A percentile compares a stretch with the other conserved stretches of the same genome.
Conservation (phyloP, 2,113 vertebrate genomes). For the Pseudolaguvia tuberculata region DNA sequence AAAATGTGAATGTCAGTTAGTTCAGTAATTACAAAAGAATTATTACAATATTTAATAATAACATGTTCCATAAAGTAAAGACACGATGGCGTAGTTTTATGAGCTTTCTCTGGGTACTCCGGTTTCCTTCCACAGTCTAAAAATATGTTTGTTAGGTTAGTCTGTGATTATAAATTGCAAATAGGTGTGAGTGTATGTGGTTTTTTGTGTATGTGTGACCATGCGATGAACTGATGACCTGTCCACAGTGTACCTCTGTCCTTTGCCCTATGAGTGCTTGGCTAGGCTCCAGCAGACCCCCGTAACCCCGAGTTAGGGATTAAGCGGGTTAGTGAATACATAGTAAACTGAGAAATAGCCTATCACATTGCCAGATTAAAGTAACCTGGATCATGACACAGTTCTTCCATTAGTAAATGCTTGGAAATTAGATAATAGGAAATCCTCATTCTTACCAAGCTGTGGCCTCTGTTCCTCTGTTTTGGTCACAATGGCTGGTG, state of each 20-base stretch:
- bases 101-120: no score
- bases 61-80: neutral
- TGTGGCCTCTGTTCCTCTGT: slow-evolving; percentile 83
- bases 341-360: neutral
- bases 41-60: neutral
- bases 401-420: neutral
- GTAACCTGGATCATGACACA: neutral
- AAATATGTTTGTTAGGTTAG: no score
- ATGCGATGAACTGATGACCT: no score
- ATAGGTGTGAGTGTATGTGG: no score
- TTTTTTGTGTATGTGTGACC: no score
- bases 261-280: no score
- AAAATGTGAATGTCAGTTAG: slow-evolving; percentile 13
- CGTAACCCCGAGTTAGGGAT: no score
- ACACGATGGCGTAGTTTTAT: no score
- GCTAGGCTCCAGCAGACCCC: no score
- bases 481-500: slow-evolving; percentile 79
- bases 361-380: neutral
- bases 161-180: no score
- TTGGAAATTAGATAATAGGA: neutral
- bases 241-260: no score
- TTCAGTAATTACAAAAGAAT: neutral
- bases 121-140: no score
- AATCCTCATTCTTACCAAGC: slow-evolving; percentile 66
- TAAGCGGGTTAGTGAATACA: neutral